Evolutionary conservation across 2,888 invertebrate genomes (phyloP).

Genomic region (Euclidia mi): DNA sequence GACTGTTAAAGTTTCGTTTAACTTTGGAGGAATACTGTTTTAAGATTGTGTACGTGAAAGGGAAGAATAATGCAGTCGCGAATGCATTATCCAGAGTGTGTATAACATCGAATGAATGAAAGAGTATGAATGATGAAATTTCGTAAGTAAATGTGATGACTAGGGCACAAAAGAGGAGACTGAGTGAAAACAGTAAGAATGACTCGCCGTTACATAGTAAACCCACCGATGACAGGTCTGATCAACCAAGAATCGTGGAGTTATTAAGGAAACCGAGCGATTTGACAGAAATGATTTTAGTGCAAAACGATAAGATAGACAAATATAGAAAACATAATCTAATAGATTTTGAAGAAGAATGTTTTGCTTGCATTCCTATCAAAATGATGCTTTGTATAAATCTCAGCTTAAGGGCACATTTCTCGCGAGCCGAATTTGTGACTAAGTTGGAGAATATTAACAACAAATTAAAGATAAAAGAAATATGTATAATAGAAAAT

Average conservation of each 20-base stretch:
- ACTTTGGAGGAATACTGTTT: too few species aligned
- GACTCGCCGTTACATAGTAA: neutral
- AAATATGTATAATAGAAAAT: neutral
- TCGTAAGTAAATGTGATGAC: neutral
- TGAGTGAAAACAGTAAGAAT: neutral
- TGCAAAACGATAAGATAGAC: neutral
- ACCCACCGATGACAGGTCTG: neutral
- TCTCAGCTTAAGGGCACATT: too few species aligned
- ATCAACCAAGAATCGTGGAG: slow-evolving; percentile 3
- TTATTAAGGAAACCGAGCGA: slow-evolving; percentile 3
- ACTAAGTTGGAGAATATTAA: too few species aligned
- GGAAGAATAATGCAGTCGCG: too few species aligned
- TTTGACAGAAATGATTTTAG: slow-evolving; percentile 1
- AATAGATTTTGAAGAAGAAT: neutral
- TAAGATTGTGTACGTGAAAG: too few species aligned
- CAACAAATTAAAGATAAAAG: neutral
- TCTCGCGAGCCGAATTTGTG: too few species aligned
- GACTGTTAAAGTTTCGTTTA: too few species aligned
- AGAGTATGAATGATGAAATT: too few species aligned
- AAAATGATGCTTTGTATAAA: too few species aligned
- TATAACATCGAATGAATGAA: too few species aligned
- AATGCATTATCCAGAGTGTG: too few species aligned
- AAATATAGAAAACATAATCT: neutral
- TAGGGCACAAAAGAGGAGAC: neutral
- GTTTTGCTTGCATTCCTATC: neutral